phyloP scores from a whole-genome alignment of 2,888 invertebrate genomes.

The Drosophila incognita region DNA sequence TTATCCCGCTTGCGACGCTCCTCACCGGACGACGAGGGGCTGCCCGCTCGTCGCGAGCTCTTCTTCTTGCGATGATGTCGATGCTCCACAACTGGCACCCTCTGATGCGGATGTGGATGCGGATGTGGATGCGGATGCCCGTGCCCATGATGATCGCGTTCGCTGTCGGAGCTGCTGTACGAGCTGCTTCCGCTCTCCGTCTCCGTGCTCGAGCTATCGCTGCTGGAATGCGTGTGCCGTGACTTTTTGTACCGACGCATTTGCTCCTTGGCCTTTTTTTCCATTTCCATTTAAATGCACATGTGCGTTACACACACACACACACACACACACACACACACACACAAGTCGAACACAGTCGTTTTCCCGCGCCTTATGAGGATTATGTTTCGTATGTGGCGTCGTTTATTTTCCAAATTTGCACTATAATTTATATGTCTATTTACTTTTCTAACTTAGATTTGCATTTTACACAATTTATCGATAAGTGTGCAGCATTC shows the following conservation, averaged over 20 bases:
- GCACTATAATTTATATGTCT: conserved; percentile 13
- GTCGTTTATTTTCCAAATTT: conserved; percentile 47
- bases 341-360: neutral
- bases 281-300: conserved; percentile 72
- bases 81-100: conserved; percentile 49
- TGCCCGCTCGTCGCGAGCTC: conserved; percentile 82
- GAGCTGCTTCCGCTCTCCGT: conserved; percentile 83
- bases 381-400: conserved; percentile 42
- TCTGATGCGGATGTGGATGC: conserved; percentile 57
- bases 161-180: conserved; percentile 83
- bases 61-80: conserved; percentile 86
- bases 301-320: neutral
- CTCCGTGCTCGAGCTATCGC: conserved; percentile 83
- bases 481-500: conserved; percentile 9
- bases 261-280: conserved; percentile 84
- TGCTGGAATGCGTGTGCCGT: conserved; percentile 82
- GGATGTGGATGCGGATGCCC: conserved; percentile 47
- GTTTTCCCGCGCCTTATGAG: neutral
- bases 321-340: neutral
- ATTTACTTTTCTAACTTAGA: conserved; percentile 36
- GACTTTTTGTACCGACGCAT: conserved; percentile 83
- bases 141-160: conserved; percentile 59
- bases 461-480: conserved; percentile 29
- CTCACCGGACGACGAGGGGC: conserved; percentile 88
- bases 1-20: conserved; percentile 83